Percentiles rank a stretch among this genome's conserved stretches.
These are phyloP conservation scores for Hemiscyllium ocellatum DNA, from an alignment of 2,113 vertebrate genomes.

Conservation along the genomic window DNA sequence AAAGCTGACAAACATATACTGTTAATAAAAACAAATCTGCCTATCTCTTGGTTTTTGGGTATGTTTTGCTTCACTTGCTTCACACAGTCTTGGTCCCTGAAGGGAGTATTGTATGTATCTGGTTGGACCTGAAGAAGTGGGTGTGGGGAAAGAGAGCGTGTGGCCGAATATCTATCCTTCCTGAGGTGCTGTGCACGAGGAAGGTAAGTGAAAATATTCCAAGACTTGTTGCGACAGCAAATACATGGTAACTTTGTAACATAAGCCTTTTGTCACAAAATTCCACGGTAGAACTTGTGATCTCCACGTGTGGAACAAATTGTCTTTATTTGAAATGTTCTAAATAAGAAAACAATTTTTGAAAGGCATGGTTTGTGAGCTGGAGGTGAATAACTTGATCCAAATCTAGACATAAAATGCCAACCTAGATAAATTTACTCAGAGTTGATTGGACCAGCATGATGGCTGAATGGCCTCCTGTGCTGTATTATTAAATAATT, in stretches of 20 bases:
- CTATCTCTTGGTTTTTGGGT: neutral
- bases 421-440: neutral
- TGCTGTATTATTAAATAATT: neutral
- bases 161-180: neutral
- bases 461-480: neutral
- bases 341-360: neutral
- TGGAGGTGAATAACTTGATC: neutral
- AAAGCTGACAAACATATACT: slow-evolving; percentile 12
- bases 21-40: slow-evolving; percentile 13
- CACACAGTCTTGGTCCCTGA: neutral
- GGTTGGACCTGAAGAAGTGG: neutral
- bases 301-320: neutral
- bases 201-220: neutral
- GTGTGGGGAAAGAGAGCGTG: too few relatives aligned
- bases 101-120: neutral
- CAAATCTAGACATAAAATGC: neutral
- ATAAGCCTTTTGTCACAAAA: neutral
- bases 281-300: neutral
- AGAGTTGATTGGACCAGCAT: too few relatives aligned
- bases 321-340: neutral
- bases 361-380: neutral
- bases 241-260: neutral
- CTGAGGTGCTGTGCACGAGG: neutral
- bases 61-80: neutral
- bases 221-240: neutral